Base-by-base conservation (phyloP, 2,113 vertebrate genomes). In the Reinhardtius hippoglossoides region DNA sequence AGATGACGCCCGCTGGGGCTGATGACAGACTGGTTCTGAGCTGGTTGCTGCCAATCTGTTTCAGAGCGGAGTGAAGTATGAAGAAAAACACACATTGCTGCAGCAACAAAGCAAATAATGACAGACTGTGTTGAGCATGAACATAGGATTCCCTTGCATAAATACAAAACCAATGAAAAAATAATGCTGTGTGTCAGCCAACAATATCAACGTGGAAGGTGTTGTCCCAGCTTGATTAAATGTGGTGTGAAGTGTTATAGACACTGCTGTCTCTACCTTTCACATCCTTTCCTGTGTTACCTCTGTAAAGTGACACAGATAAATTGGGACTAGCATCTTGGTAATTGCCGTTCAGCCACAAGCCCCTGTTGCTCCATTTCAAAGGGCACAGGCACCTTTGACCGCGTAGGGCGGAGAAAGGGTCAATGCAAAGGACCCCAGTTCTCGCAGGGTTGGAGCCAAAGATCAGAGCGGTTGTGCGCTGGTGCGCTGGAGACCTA, bases 301-400 rank as follows among this genome's bases (percentile, higher is more conserved):
- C 12, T 37, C 74, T 62, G 23, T 65, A 58, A 80, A 46, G 64
- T 69, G 66, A 81, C 5, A 59, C 76, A 74, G 71, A 80, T 82
- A 78, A 81, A 84, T 65, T 63, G 48, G n/a, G 5, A 73, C 62
- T 52, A 68, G 76, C 46, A 62, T 67, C n/a, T 21, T 46, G 42
- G 74, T 87, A 79, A 85, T 80, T 89, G 71, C 81, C 67, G 57
- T 44, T 66, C 83, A 80, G 80, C 82, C 80, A 82, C 74, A 56
- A 71, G 67, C 73, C 60, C 86, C 74, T 60, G 85, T 88, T 68
- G 74, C 75, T 85, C 59, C 72, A 73, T 89, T 91, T 92, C 85
- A 90, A 90, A 93, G 76, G 78, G 50, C n/a, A 3, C 81, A 81
- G 35, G 79, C 74, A 89, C 87, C 88, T 92, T 74, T 88, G 81